These are phyloP conservation scores for Drosophila oshimai DNA, from an alignment of 1,140 invertebrate species.

Conservation along the genomic window DNA sequence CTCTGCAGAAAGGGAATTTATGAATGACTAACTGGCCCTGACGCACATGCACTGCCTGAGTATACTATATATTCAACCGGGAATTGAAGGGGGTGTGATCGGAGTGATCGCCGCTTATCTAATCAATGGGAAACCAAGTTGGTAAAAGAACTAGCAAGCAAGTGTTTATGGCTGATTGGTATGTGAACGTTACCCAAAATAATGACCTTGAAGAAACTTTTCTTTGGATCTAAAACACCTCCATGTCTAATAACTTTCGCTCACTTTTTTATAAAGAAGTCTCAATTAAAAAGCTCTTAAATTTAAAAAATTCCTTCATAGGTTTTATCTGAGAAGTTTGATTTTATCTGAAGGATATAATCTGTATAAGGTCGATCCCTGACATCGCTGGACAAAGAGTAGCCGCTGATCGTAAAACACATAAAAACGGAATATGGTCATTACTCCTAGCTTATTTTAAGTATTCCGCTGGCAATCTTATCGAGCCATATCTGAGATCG, in stretches of 20 bases:
- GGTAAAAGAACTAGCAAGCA: slow-evolving; percentile 45
- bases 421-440: slow-evolving; percentile 40
- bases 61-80: slow-evolving; percentile 6
- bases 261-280: neutral
- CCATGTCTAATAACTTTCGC: neutral
- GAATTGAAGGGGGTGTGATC: slow-evolving; percentile 2
- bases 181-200: slow-evolving; percentile 26
- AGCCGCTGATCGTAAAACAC: slow-evolving; percentile 38
- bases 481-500: slow-evolving; percentile 43
- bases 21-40: slow-evolving; percentile 48
- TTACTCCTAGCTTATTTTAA: slow-evolving; percentile 14
- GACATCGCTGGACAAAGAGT: slow-evolving; percentile 19
- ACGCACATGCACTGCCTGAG: neutral
- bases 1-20: slow-evolving; percentile 6
- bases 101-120: slow-evolving; percentile 43
- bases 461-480: slow-evolving; percentile 27
- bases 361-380: neutral
- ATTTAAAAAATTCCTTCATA: neutral
- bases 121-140: slow-evolving; percentile 47
- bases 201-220: slow-evolving; percentile 17
- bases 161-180: slow-evolving; percentile 42
- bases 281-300: neutral
- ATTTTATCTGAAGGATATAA: neutral
- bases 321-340: neutral
- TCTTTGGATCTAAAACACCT: neutral